Evolutionary conservation across 2,797 vertebrate species (phyloP), one percentile per base, ranked within the genome.

Genomic region (Acanthurus lineatus): DNA sequence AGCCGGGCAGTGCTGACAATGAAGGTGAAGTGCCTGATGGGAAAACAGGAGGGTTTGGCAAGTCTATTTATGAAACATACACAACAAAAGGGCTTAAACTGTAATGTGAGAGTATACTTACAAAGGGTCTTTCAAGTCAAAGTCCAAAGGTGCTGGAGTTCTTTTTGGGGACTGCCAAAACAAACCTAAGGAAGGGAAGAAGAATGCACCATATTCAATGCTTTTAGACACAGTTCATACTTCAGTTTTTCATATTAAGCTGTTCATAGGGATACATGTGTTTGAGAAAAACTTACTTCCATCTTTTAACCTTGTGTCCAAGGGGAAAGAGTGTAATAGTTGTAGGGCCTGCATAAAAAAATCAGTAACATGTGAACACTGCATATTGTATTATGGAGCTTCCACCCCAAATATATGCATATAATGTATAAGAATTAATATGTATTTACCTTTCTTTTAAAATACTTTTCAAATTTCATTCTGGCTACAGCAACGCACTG

Each of bases 111-210:
- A 67, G 1, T 9, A 44, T 54, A 98, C 98, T 98, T 92, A 99
- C 98, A 98, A 95, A 80, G 96, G 91, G 87, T 99, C 97, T 51
- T 81, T 97, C 85, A 97, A 91, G 86, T 99, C 97, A 94, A 99
- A 99, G 78, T 97, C 96, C 92, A 97, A 94, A 66, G 98, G 96
- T 73, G 95, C 93, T 64, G 98, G 98, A 15, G 98, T 98, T 75
- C 98, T 96, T 94, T 99, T 99, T 16, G 98, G 98, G 66, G 98
- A 99, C 0, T 99, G 98, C 98, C 98, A 99, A 94, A 99, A 99
- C 72, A 99, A 96, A 95, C 96, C 98, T 99, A 73, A 76, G 76
- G 66, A 89, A 48, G 82, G 11, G n/a, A 44, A 53, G 83, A 22
- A 86, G 67, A 54, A 86, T 74, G 74, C 1, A 47, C 2, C 44